Evolutionary conservation across 2,888 invertebrate genomes (phyloP).

Genomic region (Lithophane socia): DNA sequence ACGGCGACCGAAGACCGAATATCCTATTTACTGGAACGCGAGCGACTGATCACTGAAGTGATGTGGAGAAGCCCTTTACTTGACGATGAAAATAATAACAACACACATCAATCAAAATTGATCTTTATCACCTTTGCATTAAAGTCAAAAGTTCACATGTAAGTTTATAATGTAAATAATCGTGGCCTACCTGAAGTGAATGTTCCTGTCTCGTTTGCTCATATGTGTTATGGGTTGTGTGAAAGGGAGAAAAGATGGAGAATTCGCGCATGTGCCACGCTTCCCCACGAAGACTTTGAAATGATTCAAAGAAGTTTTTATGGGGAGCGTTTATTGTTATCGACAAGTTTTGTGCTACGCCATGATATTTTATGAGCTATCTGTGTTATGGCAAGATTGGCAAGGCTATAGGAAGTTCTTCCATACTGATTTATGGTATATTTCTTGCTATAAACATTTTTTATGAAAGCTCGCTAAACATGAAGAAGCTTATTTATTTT

Average conservation of each 20-base stretch:
- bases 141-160: slow-evolving; percentile 67
- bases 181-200: slow-evolving; percentile 72
- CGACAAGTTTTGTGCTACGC: slow-evolving; percentile 75
- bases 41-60: slow-evolving; percentile 72
- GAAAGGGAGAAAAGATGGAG: slow-evolving; percentile 70
- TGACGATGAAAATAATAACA: slow-evolving; percentile 79
- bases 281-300: slow-evolving; percentile 75
- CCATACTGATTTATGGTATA: slow-evolving; percentile 56
- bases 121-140: slow-evolving; percentile 59
- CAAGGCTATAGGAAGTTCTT: slow-evolving; percentile 65
- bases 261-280: slow-evolving; percentile 81
- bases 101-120: slow-evolving; percentile 68
- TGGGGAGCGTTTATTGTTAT: slow-evolving; percentile 77
- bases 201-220: slow-evolving; percentile 77
- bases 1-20: slow-evolving; percentile 77
- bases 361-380: slow-evolving; percentile 72
- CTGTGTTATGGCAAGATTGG: slow-evolving; percentile 68
- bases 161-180: slow-evolving; percentile 72
- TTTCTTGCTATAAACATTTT: slow-evolving; percentile 54
- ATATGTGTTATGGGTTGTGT: slow-evolving; percentile 57
- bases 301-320: slow-evolving; percentile 78
- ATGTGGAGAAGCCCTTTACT: slow-evolving; percentile 76
- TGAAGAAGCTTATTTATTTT: slow-evolving; percentile 6
- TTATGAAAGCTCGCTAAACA: slow-evolving; percentile 32
- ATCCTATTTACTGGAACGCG: slow-evolving; percentile 73